Base-by-base conservation (phyloP, 2,888 invertebrate genomes). In the Blera fallax region DNA sequence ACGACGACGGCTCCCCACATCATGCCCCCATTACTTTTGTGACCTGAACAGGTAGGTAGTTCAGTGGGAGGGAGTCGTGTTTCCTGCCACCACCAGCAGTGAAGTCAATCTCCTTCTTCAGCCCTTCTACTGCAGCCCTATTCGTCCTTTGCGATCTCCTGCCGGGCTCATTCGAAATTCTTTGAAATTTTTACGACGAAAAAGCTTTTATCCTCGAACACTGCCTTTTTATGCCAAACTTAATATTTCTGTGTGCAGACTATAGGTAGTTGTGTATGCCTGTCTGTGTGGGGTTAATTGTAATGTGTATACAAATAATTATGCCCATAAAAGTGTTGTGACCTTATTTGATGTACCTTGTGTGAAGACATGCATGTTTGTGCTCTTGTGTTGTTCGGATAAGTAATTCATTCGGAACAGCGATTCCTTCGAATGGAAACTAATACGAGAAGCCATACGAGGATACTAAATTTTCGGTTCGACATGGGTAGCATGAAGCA, bases 231-330 rank as follows among this genome's bases (percentile, higher is more conserved):
- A 85, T 81, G 84, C 58, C 69, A 65, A 76, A 85, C 74, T 81
- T 81, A 54, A 64, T 72, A 45, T 62, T 62, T 45, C 52, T 45
- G 18, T 70, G 45, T 40, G 56, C 60, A 58, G 60, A 16, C 48
- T 62, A 40, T 45, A 16, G 52, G 72, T 72, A n/a, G n/a, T 56
- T 0, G 45, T 58, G 54, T 64, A n/a, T 52, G 50, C 29, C 8
- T 27, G 54, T 70, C 43, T 27, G 67, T 69, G 60, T 64, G 64
- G 76, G 84, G 84, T 85, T 85, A 85, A 85, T 85, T 85, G 76
- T 85, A 81, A 85, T 85, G 81, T 85, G 81, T 80, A 81, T 70
- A 81, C 81, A 85, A 85, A 85, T 85, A 85, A 85, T 85, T 85
- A 85, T 81, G 84, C 64, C 76, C 70, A 76, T 85, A 85, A 85